Base-by-base conservation (phyloP, 2,113 vertebrate species). In the Centropristis striata region DNA sequence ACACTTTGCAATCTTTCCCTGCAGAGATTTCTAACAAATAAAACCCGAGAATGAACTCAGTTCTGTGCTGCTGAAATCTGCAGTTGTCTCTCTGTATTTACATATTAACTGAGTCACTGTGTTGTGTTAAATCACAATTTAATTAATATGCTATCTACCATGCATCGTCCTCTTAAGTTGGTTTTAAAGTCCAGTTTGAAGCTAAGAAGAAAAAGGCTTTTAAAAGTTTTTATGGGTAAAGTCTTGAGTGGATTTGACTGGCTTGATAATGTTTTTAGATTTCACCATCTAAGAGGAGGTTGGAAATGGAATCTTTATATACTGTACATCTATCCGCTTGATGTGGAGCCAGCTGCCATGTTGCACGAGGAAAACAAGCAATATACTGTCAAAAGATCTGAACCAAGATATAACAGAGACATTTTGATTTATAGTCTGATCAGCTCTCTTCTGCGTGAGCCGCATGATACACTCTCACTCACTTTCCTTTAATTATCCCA, bases 401-500 rank as follows among this genome's bases (percentile, higher is more conserved):
- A 91, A 87, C 63, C 32, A 20, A 80, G 89, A 94, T 90, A 85
- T 54, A 71, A 85, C 53, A 72, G 61, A 83, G 86, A 87, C 92
- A 64, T 89, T 92, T 92, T 92, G 91, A 94, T 94, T 91, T 92
- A 93, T 89, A 80, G 88, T 86, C 77, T 87, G 92, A 93, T 92
- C 90, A 90, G 83, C 85, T 80, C 55, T 70, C 71, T 61, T 79
- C 77, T 82, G 50, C 18, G 58, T 81, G 83, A 86, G 83, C 78
- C 42, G 68, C 76, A 86, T 71, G 58, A 78, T 76, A 50, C 75
- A 58, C 78, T 74, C 66, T 61, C 18, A 10, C 55, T 72, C 60
- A 41, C n/a, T 79, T 44, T 47, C 39, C 78, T 74, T 85, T 90
- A 91, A 88, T 90, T 88, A 84, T 83, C 74, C 61, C 37, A 20